Percentiles rank a stretch among this genome's conserved stretches.
These are phyloP conservation scores for Syndactyla subalaris DNA, from an alignment of 2,797 vertebrate genomes.

Conservation along the genomic window DNA sequence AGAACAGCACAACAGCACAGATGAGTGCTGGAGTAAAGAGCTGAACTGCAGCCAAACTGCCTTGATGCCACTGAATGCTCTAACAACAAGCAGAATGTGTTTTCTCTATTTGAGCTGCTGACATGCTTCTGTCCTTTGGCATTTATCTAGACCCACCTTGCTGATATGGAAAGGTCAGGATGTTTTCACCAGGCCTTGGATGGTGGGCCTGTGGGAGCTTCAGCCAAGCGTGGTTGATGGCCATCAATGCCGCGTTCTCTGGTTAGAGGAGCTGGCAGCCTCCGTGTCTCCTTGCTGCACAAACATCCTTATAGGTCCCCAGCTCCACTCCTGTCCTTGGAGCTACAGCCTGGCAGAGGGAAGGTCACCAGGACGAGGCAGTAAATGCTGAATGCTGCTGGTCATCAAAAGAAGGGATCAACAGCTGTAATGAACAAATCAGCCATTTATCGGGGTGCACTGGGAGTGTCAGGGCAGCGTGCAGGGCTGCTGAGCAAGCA, in stretches of 20 bases:
- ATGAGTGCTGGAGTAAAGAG: not conserved
- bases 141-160: not conserved
- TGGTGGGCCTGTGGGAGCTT: not conserved
- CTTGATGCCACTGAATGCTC: not conserved
- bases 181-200: not conserved
- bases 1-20: not conserved
- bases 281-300: rapidly evolving
- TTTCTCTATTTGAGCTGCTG: not conserved
- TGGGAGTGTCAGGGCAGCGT: rapidly evolving
- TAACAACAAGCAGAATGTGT: not conserved
- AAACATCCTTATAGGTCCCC: not conserved
- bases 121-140: not conserved
- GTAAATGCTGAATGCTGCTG: not conserved
- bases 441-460: not conserved
- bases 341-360: not conserved
- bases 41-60: not conserved
- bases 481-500: not conserved
- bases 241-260: rapidly evolving
- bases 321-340: not conserved
- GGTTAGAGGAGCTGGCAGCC: not conserved
- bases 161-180: not conserved
- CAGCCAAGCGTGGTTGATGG: rapidly evolving
- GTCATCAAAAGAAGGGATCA: not conserved
- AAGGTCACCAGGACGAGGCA: not conserved
- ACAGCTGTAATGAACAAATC: not conserved